A percentile compares a stretch with the other conserved stretches of the same genome.
Evolutionary conservation across 2,797 vertebrate species (phyloP).

Genomic region (Periparus ater): DNA sequence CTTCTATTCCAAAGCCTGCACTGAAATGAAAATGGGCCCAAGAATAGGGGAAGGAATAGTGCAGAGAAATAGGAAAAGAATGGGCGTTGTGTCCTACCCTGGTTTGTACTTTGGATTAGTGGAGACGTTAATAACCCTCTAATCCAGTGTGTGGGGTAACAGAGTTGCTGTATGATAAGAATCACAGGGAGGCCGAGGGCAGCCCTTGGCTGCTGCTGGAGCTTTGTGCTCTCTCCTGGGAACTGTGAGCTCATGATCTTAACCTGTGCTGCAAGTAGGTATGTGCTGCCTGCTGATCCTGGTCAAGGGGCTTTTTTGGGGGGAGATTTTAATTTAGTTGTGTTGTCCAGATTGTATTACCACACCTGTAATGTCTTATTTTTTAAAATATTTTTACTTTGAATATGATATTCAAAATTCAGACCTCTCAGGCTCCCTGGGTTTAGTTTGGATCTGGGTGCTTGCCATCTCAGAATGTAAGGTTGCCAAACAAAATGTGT

Average conservation of each 20-base stretch:
- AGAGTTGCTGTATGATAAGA: neutral
- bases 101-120: slow-evolving; percentile 50
- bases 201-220: slow-evolving; percentile 1
- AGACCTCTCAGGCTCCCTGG: neutral
- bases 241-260: neutral
- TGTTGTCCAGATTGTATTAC: neutral
- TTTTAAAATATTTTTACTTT: neutral
- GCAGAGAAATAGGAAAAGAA: neutral
- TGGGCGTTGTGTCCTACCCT: neutral
- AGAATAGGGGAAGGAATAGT: neutral
- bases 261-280: neutral
- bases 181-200: neutral
- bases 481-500: neutral
- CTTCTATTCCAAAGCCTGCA: neutral
- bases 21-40: neutral
- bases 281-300: neutral
- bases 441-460: neutral
- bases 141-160: neutral
- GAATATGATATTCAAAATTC: neutral
- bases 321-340: neutral
- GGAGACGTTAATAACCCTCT: slow-evolving; percentile 14
- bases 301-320: neutral
- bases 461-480: neutral
- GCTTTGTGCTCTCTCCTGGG: neutral
- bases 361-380: neutral